Evolutionary conservation across 1,140 invertebrate genomes (phyloP), one percentile per base, ranked within the genome.

Genomic region (Bombus soroeensis): DNA sequence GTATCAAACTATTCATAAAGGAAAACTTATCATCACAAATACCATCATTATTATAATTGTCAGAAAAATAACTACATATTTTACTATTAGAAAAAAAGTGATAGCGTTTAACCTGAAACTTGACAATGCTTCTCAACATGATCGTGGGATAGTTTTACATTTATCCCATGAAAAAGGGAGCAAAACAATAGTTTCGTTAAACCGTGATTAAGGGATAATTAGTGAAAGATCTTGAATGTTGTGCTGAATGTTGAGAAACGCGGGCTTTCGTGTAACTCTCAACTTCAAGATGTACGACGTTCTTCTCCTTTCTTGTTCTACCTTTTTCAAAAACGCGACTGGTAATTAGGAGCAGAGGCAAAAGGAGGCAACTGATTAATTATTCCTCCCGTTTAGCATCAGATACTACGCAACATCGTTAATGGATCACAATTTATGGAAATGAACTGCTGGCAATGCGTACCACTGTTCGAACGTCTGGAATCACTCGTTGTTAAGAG

Each of bases 351-450:
- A 37, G 15, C 77, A 13, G 18, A 32, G 41, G 59, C 28, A 12
- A 28, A 68, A 34, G 15, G 10, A 41, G n/a, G 75, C 28, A 18
- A 12, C 78, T 80, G 78, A 80, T 80, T 80, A 80, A 80, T 80
- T 80, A 80, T 71, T 70, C 78, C 25, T 53, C 43, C 15, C 43
- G 34, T 22, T 80, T 70, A 53, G 37, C 43, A 80, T 80, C 78
- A 80, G 64, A 70, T 70, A 79, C 64, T 68, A 10, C 43, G 77
- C 34, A 79, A 66, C 43, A 37, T 53, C 25, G 77, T 79, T 79
- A 79, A 68, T 39, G 22, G 77, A 78, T 64, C 78, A 53, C 64
- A 80, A 80, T 71, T 68, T 70, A 68, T 62, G 66, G 32, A 70
- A 80, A 80, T 80, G 41, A 70, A 47, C 43, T 41, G 6, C 34